These are phyloP conservation scores for Onchidella celtica DNA, from an alignment of 2,888 invertebrate genomes.

Conservation along the genomic window DNA sequence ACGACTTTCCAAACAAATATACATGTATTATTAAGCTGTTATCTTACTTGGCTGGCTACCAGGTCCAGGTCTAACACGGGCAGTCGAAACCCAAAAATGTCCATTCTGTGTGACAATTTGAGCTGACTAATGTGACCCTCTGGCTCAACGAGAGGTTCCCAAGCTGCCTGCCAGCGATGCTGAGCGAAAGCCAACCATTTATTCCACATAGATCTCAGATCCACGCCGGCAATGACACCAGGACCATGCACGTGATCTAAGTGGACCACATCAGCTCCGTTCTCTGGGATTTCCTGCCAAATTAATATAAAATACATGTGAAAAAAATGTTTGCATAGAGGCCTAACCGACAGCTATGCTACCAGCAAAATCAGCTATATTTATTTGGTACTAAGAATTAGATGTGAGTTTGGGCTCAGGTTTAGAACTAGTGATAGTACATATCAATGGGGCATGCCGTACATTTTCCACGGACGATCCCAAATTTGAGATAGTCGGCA, in stretches of 20 bases:
- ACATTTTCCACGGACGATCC: too few relatives aligned
- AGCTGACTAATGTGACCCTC: slow-evolving; percentile 85
- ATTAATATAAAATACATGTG: neutral
- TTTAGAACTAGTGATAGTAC: neutral
- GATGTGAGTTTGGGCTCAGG: neutral
- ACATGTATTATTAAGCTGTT: too few relatives aligned
- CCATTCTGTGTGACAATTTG: slow-evolving; percentile 84
- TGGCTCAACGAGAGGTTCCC: slow-evolving; percentile 82
- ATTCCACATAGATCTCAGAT: slow-evolving; percentile 74
- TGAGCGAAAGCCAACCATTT: slow-evolving; percentile 81
- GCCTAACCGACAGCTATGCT: too few relatives aligned
- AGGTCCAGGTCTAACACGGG: slow-evolving; percentile 84
- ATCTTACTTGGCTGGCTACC: slow-evolving; percentile 84
- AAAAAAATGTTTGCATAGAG: too few relatives aligned
- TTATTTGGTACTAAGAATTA: too few relatives aligned
- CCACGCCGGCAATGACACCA: slow-evolving; percentile 82
- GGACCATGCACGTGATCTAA: slow-evolving; percentile 88
- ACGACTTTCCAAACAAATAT: too few relatives aligned
- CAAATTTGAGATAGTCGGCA: too few relatives aligned
- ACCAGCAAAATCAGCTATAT: too few relatives aligned
- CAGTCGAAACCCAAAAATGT: slow-evolving; percentile 83
- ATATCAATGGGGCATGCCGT: too few relatives aligned
- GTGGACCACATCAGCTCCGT: slow-evolving; percentile 92
- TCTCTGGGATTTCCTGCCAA: slow-evolving; percentile 92
- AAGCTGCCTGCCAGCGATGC: slow-evolving; percentile 85